These are phyloP conservation scores for Drosophila insularis DNA, from an alignment of 1,140 invertebrate genomes.

Conservation along the genomic window DNA sequence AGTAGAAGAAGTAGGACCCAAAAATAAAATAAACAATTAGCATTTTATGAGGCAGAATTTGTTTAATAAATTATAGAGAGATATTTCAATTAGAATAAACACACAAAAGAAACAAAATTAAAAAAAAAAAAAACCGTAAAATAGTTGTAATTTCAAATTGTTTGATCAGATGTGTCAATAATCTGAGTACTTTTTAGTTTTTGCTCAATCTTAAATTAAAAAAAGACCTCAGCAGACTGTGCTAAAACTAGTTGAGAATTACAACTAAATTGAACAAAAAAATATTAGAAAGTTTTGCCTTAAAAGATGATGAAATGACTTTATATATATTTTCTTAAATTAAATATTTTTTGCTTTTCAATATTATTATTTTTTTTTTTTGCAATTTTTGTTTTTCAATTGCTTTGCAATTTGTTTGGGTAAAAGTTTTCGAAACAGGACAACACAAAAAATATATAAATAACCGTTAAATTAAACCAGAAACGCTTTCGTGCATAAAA, in stretches of 20 bases:
- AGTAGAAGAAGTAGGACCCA: not conserved
- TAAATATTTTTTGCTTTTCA: not conserved
- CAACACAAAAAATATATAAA: slow-evolving; percentile 29
- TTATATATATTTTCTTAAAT: not conserved
- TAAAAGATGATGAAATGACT: no score
- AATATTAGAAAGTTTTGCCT: no score
- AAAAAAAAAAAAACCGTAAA: no score
- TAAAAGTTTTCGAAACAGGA: not conserved
- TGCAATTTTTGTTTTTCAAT: not conserved
- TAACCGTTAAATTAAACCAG: slow-evolving; percentile 65
- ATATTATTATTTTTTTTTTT: not conserved
- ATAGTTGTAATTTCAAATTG: no score
- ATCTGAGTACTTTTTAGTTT: no score
- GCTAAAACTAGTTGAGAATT: no score
- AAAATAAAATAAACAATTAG: slow-evolving; percentile 46
- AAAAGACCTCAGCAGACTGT: no score
- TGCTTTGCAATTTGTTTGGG: slow-evolving; percentile 1
- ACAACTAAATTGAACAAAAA: no score
- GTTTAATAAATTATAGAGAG: not conserved
- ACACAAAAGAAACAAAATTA: no score
- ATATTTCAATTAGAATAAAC: not conserved
- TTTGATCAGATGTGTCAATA: no score
- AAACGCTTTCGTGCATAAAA: slow-evolving; percentile 75
- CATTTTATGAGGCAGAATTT: slow-evolving; percentile 19
- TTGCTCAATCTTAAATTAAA: no score